Conservation (phyloP, 2,888 invertebrate genomes). For the Drosophila subquinaria region DNA sequence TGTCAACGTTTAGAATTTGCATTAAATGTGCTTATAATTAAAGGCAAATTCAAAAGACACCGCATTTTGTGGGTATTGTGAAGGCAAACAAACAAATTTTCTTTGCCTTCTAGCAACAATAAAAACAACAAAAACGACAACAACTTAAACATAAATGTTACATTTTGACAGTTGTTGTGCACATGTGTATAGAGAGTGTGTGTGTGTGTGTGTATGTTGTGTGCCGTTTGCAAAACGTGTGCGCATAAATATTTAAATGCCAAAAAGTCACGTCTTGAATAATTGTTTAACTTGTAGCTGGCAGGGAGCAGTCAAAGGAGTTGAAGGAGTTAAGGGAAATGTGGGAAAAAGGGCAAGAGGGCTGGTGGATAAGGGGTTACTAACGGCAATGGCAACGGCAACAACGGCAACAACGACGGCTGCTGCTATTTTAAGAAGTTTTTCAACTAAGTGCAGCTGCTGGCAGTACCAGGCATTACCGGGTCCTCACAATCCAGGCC, state of each 20-base stretch:
- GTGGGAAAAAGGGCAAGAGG: neutral
- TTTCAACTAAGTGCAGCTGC: conserved; percentile 76
- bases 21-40: conserved; percentile 31
- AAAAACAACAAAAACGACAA: conserved; percentile 18
- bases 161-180: conserved; percentile 47
- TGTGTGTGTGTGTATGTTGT: conserved; percentile 20
- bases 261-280: conserved; percentile 80
- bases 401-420: conserved; percentile 22
- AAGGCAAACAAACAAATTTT: conserved; percentile 31
- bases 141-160: conserved; percentile 43
- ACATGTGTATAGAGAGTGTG: conserved; percentile 15
- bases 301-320: conserved; percentile 8
- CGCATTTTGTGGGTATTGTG: conserved; percentile 20
- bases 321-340: neutral
- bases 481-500: conserved; percentile 22
- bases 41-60: conserved; percentile 15
- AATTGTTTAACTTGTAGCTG: conserved; percentile 71
- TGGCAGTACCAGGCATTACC: conserved; percentile 32
- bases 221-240: conserved; percentile 62
- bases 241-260: conserved; percentile 77
- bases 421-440: conserved; percentile 73
- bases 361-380: neutral
- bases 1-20: conserved; percentile 23
- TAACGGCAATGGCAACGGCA: conserved; percentile 19
- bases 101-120: conserved; percentile 20